Evolutionary conservation across 1,140 invertebrate genomes (phyloP).

Genomic region (Onthophagus taurus): DNA sequence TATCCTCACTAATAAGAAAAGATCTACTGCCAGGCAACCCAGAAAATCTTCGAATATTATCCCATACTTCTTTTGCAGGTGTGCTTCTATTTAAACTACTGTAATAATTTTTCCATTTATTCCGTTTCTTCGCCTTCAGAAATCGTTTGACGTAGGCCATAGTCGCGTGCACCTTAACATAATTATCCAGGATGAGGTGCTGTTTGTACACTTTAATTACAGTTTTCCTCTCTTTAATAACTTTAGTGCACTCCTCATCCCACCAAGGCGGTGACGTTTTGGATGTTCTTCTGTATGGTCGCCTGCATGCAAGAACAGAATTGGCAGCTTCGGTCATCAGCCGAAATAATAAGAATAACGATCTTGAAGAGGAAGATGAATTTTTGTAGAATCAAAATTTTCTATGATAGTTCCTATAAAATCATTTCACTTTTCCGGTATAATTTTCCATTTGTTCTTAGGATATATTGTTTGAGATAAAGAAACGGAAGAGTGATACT

Average conservation of each 20-base stretch:
- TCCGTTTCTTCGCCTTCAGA: slow-evolving; percentile 3
- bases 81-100: not conserved
- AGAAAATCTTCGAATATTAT: slow-evolving; percentile 2
- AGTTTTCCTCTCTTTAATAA: not conserved
- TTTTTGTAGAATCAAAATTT: no score
- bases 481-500: not conserved
- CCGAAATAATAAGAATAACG: no score
- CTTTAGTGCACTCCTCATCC: not conserved
- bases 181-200: not conserved
- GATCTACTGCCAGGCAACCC: no score
- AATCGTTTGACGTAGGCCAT: slow-evolving; percentile 3
- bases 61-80: not conserved
- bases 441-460: slow-evolving; percentile 3
- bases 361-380: no score
- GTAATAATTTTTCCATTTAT: not conserved
- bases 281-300: not conserved
- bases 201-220: not conserved
- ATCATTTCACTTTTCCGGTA: no score
- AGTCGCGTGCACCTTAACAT: not conserved
- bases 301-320: no score
- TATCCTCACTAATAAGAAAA: no score
- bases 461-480: not conserved
- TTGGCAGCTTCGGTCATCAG: slow-evolving; percentile 1
- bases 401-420: no score
- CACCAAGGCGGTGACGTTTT: slow-evolving; percentile 1